Conservation (phyloP, 2,888 invertebrate genomes). For the Rhingia campestris region DNA sequence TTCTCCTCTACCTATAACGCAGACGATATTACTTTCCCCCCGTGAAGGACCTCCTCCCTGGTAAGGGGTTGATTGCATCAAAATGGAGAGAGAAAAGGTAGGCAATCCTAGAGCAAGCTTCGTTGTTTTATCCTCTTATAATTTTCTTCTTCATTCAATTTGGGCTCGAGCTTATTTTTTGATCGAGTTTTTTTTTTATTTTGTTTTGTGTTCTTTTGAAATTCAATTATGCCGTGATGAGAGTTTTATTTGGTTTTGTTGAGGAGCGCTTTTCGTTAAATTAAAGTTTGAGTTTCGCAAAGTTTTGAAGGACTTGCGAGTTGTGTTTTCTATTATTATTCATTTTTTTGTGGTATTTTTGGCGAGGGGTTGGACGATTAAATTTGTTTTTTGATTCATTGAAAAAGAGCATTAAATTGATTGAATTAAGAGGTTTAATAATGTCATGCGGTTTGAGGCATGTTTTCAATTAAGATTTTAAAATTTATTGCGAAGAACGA, state of each 20-base stretch:
- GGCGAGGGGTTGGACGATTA: background rate
- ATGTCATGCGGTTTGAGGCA: background rate
- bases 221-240: conserved; percentile 69
- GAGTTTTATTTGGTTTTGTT: conserved; percentile 59
- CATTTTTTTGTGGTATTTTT: background rate
- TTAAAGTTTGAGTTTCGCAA: conserved; percentile 60
- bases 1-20: background rate
- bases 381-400: conserved; percentile 6
- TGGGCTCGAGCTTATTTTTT: conserved; percentile 44
- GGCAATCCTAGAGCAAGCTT: conserved; percentile 21
- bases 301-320: conserved; percentile 35
- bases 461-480: background rate
- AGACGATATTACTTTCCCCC: conserved; percentile 47
- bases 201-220: conserved; percentile 45
- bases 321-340: background rate
- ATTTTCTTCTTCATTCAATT: conserved; percentile 52
- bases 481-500: too few relatives aligned
- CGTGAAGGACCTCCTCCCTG: conserved; percentile 31
- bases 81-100: conserved; percentile 9
- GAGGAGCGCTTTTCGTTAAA: conserved; percentile 47
- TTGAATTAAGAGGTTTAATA: conserved; percentile 1
- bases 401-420: conserved; percentile 16
- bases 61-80: conserved; percentile 50
- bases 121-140: conserved; percentile 45
- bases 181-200: conserved; percentile 10